phyloP scores from a whole-genome alignment of 2,888 invertebrate species.

The Gastrophysa polygoni region DNA sequence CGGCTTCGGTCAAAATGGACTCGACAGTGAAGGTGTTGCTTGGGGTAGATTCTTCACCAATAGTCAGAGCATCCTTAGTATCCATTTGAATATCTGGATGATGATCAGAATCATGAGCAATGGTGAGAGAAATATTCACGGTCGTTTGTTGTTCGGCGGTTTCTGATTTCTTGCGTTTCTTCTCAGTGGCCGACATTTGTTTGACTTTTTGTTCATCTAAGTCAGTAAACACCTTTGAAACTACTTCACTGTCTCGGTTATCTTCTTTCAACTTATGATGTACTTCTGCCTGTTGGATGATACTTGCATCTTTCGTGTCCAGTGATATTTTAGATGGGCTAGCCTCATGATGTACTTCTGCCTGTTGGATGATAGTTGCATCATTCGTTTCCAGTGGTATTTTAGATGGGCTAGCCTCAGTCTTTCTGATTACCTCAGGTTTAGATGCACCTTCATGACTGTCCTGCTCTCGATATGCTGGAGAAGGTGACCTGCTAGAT shows the following conservation, averaged over 20 bases:
- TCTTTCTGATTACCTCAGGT: background rate
- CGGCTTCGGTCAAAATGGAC: conserved; percentile 46
- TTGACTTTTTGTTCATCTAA: conserved; percentile 45
- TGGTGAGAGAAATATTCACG: conserved; percentile 40
- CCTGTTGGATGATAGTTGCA: background rate
- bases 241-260: conserved; percentile 33
- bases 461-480: conserved; percentile 5
- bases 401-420: background rate
- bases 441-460: background rate
- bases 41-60: conserved; percentile 28
- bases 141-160: conserved; percentile 25
- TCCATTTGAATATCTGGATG: conserved; percentile 41
- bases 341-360: too few species aligned
- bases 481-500: conserved; percentile 51
- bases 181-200: conserved; percentile 33
- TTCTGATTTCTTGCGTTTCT: conserved; percentile 17
- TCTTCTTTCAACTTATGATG: conserved; percentile 16
- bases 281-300: conserved; percentile 17
- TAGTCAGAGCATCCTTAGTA: conserved; percentile 40
- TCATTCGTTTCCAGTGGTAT: background rate
- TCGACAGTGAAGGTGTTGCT: conserved; percentile 44
- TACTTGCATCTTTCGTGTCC: background rate
- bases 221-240: conserved; percentile 49
- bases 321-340: background rate
- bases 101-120: conserved; percentile 33